Percentiles rank a stretch among this genome's conserved stretches.
Evolutionary conservation across 2,888 invertebrate species (phyloP).

Genomic region (Sarcophaga variegata): DNA sequence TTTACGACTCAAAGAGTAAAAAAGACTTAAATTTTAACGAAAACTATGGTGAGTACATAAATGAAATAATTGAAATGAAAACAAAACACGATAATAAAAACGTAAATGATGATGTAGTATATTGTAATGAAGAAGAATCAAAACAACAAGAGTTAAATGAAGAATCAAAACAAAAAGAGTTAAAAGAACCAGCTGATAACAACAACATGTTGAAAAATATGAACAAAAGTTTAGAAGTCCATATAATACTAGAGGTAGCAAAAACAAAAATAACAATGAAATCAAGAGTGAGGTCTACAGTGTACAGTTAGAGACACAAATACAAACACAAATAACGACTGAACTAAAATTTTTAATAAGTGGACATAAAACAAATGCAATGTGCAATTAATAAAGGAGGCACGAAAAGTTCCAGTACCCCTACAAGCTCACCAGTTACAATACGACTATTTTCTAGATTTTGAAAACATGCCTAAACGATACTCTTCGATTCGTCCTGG

Average conservation of each 20-base stretch:
- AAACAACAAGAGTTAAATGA: neutral
- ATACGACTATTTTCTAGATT: no score
- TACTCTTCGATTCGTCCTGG: no score
- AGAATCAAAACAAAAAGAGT: conserved; percentile 6
- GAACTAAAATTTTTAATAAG: no score
- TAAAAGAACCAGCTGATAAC: neutral
- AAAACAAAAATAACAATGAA: conserved; percentile 6
- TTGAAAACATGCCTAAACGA: no score
- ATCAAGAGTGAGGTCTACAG: conserved; percentile 28
- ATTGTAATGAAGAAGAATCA: neutral
- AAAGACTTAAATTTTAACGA: conserved; percentile 43
- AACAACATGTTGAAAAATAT: neutral
- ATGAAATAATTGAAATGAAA: neutral
- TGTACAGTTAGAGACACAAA: conserved; percentile 27
- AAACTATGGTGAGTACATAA: neutral
- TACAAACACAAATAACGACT: no score
- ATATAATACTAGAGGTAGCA: conserved; percentile 21
- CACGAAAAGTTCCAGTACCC: no score
- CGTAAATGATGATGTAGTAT: neutral
- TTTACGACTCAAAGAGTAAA: neutral
- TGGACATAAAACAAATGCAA: no score
- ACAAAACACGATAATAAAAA: conserved; percentile 1
- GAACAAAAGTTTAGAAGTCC: conserved; percentile 27
- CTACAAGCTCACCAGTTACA: no score
- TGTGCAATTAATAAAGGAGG: no score